These are phyloP conservation scores for Channallabes apus DNA, from an alignment of 2,797 vertebrate genomes.

Conservation along the genomic window DNA sequence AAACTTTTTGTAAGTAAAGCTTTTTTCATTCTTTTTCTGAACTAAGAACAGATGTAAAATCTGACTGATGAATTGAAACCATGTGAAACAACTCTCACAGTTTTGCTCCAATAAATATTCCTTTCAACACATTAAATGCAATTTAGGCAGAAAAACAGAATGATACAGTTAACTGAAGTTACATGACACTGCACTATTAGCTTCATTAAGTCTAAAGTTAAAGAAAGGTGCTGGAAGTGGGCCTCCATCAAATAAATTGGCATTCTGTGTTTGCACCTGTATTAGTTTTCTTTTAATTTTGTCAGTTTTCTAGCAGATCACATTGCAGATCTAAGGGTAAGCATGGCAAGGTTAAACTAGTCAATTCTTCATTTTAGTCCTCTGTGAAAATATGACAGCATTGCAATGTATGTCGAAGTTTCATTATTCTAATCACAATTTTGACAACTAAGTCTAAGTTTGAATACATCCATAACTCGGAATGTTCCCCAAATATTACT, in stretches of 20 bases:
- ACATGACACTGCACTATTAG: constrained; percentile 15
- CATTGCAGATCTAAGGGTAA: neutral
- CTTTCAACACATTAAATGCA: constrained; percentile 85
- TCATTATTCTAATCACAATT: neutral
- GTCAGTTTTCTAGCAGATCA: neutral
- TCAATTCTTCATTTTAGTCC: neutral
- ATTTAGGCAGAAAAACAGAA: constrained; percentile 65
- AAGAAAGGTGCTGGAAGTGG: neutral
- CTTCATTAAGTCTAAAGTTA: neutral
- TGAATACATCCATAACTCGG: neutral
- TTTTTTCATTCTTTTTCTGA: constrained; percentile 68
- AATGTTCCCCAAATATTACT: neutral
- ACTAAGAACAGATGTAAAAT: constrained; percentile 89
- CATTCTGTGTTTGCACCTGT: neutral
- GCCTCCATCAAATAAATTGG: neutral
- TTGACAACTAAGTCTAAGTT: neutral
- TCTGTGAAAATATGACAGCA: neutral
- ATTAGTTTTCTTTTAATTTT: neutral
- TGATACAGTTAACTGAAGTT: constrained; percentile 43
- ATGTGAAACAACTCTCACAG: constrained; percentile 91
- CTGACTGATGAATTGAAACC: constrained; percentile 86
- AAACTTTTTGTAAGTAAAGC: constrained; percentile 73
- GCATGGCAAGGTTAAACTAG: neutral
- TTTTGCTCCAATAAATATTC: constrained; percentile 87
- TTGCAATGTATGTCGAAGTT: constrained; percentile 3